phyloP scores from a whole-genome alignment of 1,140 invertebrate genomes.

The Andricus grossulariae region DNA sequence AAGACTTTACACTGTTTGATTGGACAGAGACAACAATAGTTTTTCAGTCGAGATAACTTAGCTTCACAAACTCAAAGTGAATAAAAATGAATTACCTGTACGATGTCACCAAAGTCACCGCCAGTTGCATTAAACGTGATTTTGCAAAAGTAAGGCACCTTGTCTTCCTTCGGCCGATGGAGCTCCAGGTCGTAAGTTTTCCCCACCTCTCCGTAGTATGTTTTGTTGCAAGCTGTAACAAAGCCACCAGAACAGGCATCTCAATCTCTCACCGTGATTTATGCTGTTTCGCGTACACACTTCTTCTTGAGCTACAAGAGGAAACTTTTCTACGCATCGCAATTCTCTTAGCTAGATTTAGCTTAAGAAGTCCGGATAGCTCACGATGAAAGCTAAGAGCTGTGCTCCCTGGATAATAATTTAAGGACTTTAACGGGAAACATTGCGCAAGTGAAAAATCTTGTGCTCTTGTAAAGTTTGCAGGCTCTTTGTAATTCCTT shows the following conservation, averaged over 20 bases:
- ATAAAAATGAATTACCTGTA: slow-evolving; percentile 80
- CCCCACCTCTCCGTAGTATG: slow-evolving; percentile 89
- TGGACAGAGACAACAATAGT: too few species aligned
- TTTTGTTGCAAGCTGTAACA: slow-evolving; percentile 88
- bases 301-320: background rate
- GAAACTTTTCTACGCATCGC: slow-evolving; percentile 8
- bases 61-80: too few species aligned
- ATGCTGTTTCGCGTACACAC: slow-evolving; percentile 6
- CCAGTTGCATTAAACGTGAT: slow-evolving; percentile 90
- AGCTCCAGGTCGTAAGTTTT: slow-evolving; percentile 88
- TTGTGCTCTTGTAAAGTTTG: slow-evolving; percentile 2
- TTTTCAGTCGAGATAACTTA: too few species aligned
- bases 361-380: background rate
- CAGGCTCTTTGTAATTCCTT: background rate
- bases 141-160: slow-evolving; percentile 89
- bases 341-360: background rate
- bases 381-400: background rate
- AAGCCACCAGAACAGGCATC: slow-evolving; percentile 54
- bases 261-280: slow-evolving; percentile 52
- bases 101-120: slow-evolving; percentile 87
- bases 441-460: slow-evolving; percentile 12
- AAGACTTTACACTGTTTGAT: too few species aligned
- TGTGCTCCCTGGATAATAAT: background rate
- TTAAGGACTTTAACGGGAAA: background rate
- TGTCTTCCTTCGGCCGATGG: slow-evolving; percentile 87